Conservation (phyloP, 2,113 vertebrate genomes). For the Mus musculus region DNA sequence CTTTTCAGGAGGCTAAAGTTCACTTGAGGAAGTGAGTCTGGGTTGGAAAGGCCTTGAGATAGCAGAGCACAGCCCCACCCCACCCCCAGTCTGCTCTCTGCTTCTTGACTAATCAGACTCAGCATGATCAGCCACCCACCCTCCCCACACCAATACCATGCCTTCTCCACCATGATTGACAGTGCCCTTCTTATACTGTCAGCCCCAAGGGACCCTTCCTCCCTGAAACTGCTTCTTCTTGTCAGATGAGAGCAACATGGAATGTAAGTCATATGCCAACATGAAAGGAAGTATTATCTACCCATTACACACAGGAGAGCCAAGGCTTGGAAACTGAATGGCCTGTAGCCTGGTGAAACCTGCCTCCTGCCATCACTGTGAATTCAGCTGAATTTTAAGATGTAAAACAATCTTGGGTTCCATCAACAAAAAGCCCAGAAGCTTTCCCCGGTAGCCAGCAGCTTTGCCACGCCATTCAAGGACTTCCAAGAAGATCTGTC, state of each 20-base stretch:
- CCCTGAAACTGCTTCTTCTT: background rate
- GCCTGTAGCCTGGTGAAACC: too few species aligned
- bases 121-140: background rate
- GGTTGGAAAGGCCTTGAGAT: background rate
- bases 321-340: background rate
- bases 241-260: background rate
- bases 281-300: background rate
- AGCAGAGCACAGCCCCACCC: background rate
- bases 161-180: background rate
- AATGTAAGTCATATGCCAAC: background rate
- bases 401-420: background rate
- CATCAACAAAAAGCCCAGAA: background rate
- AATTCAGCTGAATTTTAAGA: background rate
- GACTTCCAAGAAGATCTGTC: background rate
- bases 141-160: background rate
- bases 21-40: background rate
- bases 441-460: accelerated
- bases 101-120: background rate
- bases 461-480: accelerated
- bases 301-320: background rate
- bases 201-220: background rate
- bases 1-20: background rate
- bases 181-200: too few species aligned
- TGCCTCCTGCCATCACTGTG: too few species aligned
- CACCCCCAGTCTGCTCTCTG: background rate